These are phyloP conservation scores for Platerodrilus igneus DNA, from an alignment of 2,888 invertebrate genomes.

Conservation along the genomic window DNA sequence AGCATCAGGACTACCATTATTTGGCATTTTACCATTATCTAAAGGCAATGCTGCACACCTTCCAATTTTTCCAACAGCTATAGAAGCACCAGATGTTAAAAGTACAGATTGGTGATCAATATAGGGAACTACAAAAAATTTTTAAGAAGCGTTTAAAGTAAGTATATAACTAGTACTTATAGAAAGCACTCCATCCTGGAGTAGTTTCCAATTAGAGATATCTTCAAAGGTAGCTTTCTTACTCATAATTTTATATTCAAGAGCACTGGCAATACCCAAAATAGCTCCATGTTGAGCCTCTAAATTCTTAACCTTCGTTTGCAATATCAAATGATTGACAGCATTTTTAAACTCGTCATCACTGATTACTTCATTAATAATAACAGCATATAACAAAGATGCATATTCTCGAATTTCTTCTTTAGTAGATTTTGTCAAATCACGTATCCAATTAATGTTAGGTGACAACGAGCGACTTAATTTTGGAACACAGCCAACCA, in stretches of 20 bases:
- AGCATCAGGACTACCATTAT: constrained; percentile 46
- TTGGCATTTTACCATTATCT: constrained; percentile 47
- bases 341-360: constrained; percentile 52
- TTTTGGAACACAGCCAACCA: constrained; percentile 76
- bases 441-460: constrained; percentile 61
- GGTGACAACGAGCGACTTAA: constrained; percentile 60
- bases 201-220: constrained; percentile 55
- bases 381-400: constrained; percentile 70
- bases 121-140: constrained; percentile 55
- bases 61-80: constrained; percentile 68
- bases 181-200: constrained; percentile 54
- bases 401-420: constrained; percentile 72
- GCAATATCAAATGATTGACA: constrained; percentile 55
- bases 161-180: too few species aligned
- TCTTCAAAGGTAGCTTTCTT: constrained; percentile 43
- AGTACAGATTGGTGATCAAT: constrained; percentile 59
- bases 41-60: constrained; percentile 66
- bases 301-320: constrained; percentile 56
- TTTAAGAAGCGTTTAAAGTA: not conserved
- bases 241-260: constrained; percentile 61
- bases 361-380: constrained; percentile 54
- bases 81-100: constrained; percentile 64
- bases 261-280: constrained; percentile 64
- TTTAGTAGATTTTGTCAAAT: constrained; percentile 64
- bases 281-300: constrained; percentile 77